Evolutionary conservation across 2,888 invertebrate genomes (phyloP), one percentile per base, ranked within the genome.

Genomic region (Epinotia ramella): DNA sequence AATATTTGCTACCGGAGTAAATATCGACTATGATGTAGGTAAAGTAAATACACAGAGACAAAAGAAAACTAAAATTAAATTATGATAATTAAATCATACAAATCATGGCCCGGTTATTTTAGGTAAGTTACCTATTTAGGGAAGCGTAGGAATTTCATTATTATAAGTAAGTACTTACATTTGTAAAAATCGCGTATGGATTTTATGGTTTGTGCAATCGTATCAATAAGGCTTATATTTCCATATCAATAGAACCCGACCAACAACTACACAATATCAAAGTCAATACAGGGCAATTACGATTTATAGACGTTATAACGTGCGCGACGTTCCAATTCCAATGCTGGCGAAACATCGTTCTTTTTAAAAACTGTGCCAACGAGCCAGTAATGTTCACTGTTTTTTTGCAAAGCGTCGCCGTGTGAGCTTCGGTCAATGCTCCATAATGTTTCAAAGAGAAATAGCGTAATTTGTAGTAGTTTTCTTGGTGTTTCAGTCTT

Each of bases 401-500:
- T 20, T n/a, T 65, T 33, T 53, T 56, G 53, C 56, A 33, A 67
- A 33, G 11, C 53, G 28, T 16, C 46, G 5, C 9, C 49, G 16
- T 33, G 56, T 53, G 33, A 56, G 56, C 66, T 53, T 56, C 66
- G 56, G 66, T 67, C 56, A 67, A 53, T 28, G 66, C n/a, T 53
- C 66, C n/a, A 18, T 6, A 11, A 56, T 20, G 13, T 24, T 46
- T 20, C 13, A 24, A 6, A 9, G 16, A 5, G 40, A 40, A 68
- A 57, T 40, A 20, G 9, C 67, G 3, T 40, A 57, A 33, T 2
- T 12, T 28, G 13, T 33, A 13, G 40, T 2, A 57, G 0, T 56
- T 28, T 57, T n/a, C 2, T 18, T 33, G 12, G 40, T 18, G 56
- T 33, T 67, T 67, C 20, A 5, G 46, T 16, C 49, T n/a, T 24